Evolutionary conservation across 2,888 invertebrate species (phyloP), one percentile per base, ranked within the genome.

Genomic region (Dryobota labecula): DNA sequence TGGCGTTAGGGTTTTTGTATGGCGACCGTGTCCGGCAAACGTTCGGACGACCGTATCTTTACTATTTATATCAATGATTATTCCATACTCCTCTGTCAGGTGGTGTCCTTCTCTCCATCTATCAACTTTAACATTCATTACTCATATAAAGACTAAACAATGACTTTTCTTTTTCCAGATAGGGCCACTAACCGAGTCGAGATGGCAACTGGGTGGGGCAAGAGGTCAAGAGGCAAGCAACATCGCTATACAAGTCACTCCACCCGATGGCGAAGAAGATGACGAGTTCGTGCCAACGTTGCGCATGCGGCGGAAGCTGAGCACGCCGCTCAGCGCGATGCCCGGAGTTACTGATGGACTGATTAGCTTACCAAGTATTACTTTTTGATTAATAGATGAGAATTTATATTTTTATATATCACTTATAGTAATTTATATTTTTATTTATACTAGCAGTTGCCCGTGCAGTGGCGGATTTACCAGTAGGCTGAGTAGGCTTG

Each of bases 201-300:
- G 86, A 95, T 95, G 95, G 94, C 91, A 90, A 87, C 83, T 89
- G 80, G 85, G 86, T 82, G 90, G 90, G 70, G 83, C 85, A 76
- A 89, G 88, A 84, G 86, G 73, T 67, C 90, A 79, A 87, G 91
- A 89, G 73, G 89, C 84, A 87, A 92, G 89, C 90, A 94, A 92
- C 88, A 94, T 95, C 85, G 92, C 94, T 71, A 96, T 96, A 88
- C 94, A 93, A 85, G 94, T 95, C 89, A 95, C 94, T 87, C 94
- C 95, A 86, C 94, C 95, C 78, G 95, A 95, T 88, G 93, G 92
- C 83, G 93, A 93, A 84, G 94, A 94, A 90, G 95, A 95, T 87
- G 94, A 94, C 83, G 94, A 94, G 78, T 92, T 93, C 63, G 90
- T 92, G 61, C 90, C 93, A 58, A 88, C 91, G 49, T 85, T 94